These are phyloP conservation scores for Salvator merianae DNA, from an alignment of 2,113 vertebrate genomes.

Conservation along the genomic window DNA sequence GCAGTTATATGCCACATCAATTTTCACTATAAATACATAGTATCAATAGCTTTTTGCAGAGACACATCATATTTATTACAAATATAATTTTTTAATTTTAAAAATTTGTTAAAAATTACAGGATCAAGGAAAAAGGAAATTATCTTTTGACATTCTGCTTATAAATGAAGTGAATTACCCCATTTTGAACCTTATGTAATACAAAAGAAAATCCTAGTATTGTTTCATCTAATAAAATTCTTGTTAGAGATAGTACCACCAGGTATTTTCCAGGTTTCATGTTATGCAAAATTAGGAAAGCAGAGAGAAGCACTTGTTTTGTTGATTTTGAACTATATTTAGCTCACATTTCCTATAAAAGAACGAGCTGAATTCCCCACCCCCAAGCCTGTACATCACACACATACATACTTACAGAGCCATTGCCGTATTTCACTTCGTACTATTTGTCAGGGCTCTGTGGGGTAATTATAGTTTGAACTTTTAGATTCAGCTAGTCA, in stretches of 20 bases:
- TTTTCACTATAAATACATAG: background rate
- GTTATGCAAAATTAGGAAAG: background rate
- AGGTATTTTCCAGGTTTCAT: background rate
- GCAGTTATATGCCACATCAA: constrained; percentile 11
- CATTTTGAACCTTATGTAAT: background rate
- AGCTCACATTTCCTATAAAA: constrained; percentile 41
- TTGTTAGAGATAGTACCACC: background rate
- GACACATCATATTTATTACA: constrained; percentile 41
- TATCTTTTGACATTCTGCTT: background rate
- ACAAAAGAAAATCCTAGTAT: background rate
- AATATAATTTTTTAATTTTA: constrained; percentile 47
- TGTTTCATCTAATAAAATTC: constrained; percentile 10
- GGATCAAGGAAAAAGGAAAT: constrained; percentile 36
- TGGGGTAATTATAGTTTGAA: constrained; percentile 85
- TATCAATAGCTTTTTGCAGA: background rate
- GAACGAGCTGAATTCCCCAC: background rate
- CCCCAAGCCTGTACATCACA: background rate
- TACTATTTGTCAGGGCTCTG: constrained; percentile 62
- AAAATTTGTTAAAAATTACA: constrained; percentile 34
- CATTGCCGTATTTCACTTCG: constrained; percentile 34
- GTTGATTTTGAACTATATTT: constrained; percentile 34
- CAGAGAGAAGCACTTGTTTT: constrained; percentile 29
- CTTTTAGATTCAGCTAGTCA: constrained; percentile 79
- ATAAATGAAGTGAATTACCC: constrained; percentile 8
- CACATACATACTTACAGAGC: background rate